Percentiles rank a stretch among this genome's conserved stretches.
phyloP scores from a whole-genome alignment of 2,888 invertebrate species.

The Tipula vernalis region DNA sequence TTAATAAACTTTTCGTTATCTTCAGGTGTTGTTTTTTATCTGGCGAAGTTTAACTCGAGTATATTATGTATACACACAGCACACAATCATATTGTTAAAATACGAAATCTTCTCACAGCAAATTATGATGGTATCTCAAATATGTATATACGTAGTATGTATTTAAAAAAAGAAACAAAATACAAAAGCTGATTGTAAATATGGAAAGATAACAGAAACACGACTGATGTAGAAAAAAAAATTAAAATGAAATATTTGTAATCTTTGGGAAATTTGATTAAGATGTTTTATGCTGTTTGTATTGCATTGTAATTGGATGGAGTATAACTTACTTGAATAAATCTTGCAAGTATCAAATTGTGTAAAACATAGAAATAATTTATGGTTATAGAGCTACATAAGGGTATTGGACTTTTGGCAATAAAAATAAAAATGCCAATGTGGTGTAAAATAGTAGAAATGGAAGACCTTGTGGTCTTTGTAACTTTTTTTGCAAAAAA shows the following conservation, averaged over 20 bases:
- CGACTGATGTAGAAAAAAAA: neutral
- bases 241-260: neutral
- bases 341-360: neutral
- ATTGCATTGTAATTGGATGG: neutral
- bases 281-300: neutral
- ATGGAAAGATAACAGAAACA: neutral
- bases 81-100: neutral
- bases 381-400: too few relatives aligned
- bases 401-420: too few relatives aligned
- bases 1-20: slow-evolving; percentile 4
- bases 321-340: too few relatives aligned
- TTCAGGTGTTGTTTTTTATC: neutral
- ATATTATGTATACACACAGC: neutral
- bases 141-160: neutral
- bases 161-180: neutral
- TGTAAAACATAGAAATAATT: too few relatives aligned
- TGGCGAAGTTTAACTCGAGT: neutral
- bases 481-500: too few relatives aligned
- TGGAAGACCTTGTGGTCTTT: too few relatives aligned
- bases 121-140: neutral
- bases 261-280: neutral
- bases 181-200: neutral
- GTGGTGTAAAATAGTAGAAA: too few relatives aligned
- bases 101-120: neutral
- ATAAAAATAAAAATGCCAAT: too few relatives aligned